Evolutionary conservation across 1,140 invertebrate genomes (phyloP), one percentile per base, ranked within the genome.

Genomic region (Protaetia brevitarsis): DNA sequence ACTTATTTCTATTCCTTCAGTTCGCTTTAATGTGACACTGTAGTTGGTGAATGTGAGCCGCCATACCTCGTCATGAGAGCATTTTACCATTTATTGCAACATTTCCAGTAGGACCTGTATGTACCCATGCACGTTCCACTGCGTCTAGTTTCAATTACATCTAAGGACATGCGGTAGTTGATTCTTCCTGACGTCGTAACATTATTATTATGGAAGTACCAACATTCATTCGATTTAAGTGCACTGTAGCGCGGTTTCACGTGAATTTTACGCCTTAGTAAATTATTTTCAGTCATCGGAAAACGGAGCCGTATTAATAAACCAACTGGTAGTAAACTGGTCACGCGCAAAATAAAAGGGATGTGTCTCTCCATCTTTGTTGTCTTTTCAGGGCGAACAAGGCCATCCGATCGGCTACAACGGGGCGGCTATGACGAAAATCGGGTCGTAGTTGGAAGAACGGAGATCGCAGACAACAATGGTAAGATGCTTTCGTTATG

Each of bases 401-500:
- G 57, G 26, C 57, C 26, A 31, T 28, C 27, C 26, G 57, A 59
- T 59, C 57, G 57, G 8, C 29, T 59, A 28, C 26, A 59, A 59
- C 10, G 57, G n/a, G 57, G 26, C 11, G 57, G 57, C 3, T 59
- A 21, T 28, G 57, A 59, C 11, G 57, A 59, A 59, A 59, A 59
- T 31, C 57, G 57, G 27, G 57, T 59, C 57, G 27, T 59, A 10
- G 13, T 31, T 6, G 57, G 57, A 28, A 59, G 57, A 31, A 8
- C 11, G 27, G 57, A 29, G 7, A 28, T 59, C 57, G 57, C 26
- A 59, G 29, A 59, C 13, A 31, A 28, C 26, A 31, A 31, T 59
- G 29, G 29, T 59, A 59, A 59, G 29, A 59, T 59, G 29, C 30
- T 29, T 59, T 59, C 57, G 26, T 29, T 13, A 13, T 59, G n/a